A percentile compares a stretch with the other conserved stretches of the same genome.
Evolutionary conservation across 1,140 invertebrate species (phyloP).

Genomic region (Heliothis virescens): DNA sequence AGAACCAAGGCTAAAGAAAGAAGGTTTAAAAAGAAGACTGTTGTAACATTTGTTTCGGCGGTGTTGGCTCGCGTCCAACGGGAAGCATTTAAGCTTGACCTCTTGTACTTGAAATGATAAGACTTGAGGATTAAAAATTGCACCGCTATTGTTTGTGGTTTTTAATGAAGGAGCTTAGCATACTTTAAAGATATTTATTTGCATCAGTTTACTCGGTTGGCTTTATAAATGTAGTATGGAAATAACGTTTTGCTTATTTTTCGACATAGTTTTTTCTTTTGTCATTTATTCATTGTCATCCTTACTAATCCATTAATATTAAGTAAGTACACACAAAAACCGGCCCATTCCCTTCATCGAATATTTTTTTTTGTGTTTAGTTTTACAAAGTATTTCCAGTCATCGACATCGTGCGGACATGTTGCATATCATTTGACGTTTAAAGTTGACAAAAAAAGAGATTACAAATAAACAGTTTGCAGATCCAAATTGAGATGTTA

Average conservation of each 20-base stretch:
- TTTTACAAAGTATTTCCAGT: too few relatives aligned
- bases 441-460: not conserved
- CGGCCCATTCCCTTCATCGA: too few relatives aligned
- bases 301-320: too few relatives aligned
- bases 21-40: not conserved
- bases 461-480: not conserved
- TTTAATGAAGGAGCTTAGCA: too few relatives aligned
- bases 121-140: slow-evolving; percentile 12
- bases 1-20: not conserved
- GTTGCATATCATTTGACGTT: too few relatives aligned
- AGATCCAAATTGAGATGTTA: not conserved
- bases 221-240: not conserved
- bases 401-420: too few relatives aligned
- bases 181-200: not conserved
- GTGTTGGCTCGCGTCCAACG: slow-evolving; percentile 14
- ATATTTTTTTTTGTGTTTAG: too few relatives aligned
- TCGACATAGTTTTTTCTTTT: too few relatives aligned
- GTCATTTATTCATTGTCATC: too few relatives aligned
- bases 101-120: slow-evolving; percentile 21
- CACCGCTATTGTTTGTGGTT: not conserved
- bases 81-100: slow-evolving; percentile 4
- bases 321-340: too few relatives aligned
- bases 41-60: slow-evolving; percentile 5
- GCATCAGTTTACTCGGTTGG: not conserved
- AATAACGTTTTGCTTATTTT: not conserved